phyloP scores from a whole-genome alignment of 2,113 vertebrate species.

The Eudyptes chrysolophus region DNA sequence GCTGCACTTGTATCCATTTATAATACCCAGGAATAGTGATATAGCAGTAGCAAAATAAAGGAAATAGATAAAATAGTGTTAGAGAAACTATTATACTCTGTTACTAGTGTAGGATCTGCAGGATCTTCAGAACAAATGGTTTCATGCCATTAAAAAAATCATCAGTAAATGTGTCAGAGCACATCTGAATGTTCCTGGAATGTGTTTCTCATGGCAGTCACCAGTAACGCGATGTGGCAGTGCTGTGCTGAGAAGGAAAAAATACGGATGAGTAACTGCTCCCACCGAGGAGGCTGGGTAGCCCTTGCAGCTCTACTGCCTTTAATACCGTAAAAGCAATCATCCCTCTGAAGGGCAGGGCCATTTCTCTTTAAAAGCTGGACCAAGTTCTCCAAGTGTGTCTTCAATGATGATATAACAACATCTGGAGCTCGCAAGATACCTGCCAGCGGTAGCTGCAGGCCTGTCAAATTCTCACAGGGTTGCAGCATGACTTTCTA shows the following conservation, averaged over 20 bases:
- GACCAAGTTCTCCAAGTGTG: not conserved
- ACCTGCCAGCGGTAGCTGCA: constrained; percentile 1
- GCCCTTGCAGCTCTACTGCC: not conserved
- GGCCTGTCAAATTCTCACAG: constrained; percentile 17
- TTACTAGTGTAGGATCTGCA: not conserved
- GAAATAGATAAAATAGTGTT: not conserved
- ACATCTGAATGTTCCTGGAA: not conserved
- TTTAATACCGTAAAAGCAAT: not conserved
- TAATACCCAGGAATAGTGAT: not conserved
- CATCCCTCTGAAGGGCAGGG: constrained; percentile 2
- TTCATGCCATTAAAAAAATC: not conserved
- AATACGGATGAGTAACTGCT: not conserved
- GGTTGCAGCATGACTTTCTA: not conserved
- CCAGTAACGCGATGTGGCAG: not conserved
- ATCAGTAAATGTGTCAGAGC: not conserved
- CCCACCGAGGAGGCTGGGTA: not conserved
- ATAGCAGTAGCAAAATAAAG: not conserved
- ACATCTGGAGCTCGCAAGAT: constrained; percentile 10
- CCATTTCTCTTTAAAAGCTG: not conserved
- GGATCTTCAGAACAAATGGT: not conserved
- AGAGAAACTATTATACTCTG: not conserved
- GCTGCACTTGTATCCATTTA: not conserved
- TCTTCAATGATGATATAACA: not conserved
- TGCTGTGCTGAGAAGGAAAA: not conserved
- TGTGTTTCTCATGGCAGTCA: not conserved